phyloP scores from a whole-genome alignment of 2,888 invertebrate species.

The Altica lythri region DNA sequence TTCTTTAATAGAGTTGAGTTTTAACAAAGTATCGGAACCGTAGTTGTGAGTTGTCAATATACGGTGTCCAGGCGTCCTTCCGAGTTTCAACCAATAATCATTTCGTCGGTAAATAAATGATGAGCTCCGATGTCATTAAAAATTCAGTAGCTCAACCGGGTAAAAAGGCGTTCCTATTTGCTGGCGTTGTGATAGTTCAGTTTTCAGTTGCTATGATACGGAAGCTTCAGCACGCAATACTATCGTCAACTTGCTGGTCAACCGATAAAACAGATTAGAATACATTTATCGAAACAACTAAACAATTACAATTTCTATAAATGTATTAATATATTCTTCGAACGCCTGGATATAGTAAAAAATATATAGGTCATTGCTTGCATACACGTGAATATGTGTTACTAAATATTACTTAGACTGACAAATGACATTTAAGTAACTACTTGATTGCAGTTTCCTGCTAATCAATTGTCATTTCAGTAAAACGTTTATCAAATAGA shows the following conservation, averaged over 20 bases:
- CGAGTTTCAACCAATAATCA: constrained; percentile 52
- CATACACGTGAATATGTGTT: too few species aligned
- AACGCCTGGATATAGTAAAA: too few species aligned
- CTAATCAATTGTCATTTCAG: too few species aligned
- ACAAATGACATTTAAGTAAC: too few species aligned
- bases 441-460: too few species aligned
- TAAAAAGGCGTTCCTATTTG: constrained; percentile 37
- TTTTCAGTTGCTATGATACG: constrained; percentile 53
- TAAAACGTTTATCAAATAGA: too few species aligned
- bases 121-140: constrained; percentile 52
- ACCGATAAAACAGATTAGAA: constrained; percentile 39
- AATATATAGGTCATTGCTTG: too few species aligned
- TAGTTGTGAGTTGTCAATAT: constrained; percentile 48
- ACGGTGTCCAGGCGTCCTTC: too few species aligned
- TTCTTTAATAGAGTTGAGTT: constrained; percentile 26
- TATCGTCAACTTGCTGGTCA: constrained; percentile 53
- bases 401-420: too few species aligned
- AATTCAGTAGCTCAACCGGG: constrained; percentile 50
- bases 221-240: constrained; percentile 53
- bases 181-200: constrained; percentile 53
- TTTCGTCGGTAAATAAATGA: constrained; percentile 55
- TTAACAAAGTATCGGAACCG: constrained; percentile 29
- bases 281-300: constrained; percentile 24
- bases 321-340: too few species aligned
- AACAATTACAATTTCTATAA: constrained; percentile 17